Base-by-base conservation (phyloP, 2,888 invertebrate species). In the Eledone cirrhosa region DNA sequence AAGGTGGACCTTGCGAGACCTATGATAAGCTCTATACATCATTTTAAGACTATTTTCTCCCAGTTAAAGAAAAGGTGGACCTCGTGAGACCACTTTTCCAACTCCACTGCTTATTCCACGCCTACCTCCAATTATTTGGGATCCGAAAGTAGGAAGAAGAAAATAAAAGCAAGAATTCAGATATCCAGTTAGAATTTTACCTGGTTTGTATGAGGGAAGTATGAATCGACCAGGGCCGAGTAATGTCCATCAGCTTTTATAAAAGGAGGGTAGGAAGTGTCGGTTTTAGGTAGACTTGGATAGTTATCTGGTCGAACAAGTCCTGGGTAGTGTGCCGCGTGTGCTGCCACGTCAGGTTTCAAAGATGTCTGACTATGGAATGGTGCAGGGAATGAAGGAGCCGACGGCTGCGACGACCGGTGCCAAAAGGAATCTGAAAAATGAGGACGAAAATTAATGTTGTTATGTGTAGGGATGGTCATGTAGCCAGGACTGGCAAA, bases 201-300 rank as follows among this genome's bases (percentile, higher is more conserved):
- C 85, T 87, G 87, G 75, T 85, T 83, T 8, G 87, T 81, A 78
- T 87, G 87, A 31, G 85, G 84, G 47, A 87, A 80, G 69, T 87
- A 87, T 31, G 84, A 84, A 65, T 87, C 87, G 85, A 87, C 85
- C 19, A 87, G 79, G 14, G 85, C 84, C 22, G 84, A 84, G 77
- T 87, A 87, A 72, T 29, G 72, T 11, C 72, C 72, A 22, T 72
- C 72, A 22, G 72, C 41, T 72, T 72, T 72, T 14, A 72, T 72
- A 41, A 72, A 72, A 33, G 69, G 69, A 3, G 69, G 16, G 33
- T 72, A 72, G 22, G 69, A 72, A 72, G n/a, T 72, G n/a, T 72
- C 69, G 69, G 33, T 13, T 22, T 72, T 72, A 16, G 72, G 41
- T 41, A 72, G 41, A 72, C 72, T 33, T 11, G 72, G n/a, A 24